Base-by-base conservation (phyloP, 2,113 vertebrate species). In the Nesogale talazaci region DNA sequence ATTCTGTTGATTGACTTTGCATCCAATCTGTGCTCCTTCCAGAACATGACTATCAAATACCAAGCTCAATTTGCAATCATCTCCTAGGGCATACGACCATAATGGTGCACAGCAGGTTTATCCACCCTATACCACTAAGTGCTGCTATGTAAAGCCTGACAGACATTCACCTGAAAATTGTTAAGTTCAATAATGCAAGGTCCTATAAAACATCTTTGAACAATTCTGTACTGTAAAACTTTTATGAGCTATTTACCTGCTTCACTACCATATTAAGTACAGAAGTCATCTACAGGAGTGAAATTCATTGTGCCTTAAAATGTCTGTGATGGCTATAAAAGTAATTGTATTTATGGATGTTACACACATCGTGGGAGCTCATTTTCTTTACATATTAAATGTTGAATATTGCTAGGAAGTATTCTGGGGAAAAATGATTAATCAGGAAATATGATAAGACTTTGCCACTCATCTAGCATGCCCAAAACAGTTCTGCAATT, bases 321-420 rank as follows among this genome's bases (percentile, higher is more conserved):
- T 92, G 29, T 83, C 75, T 61, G 27, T n/a, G 69, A 77, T 14
- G 25, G 16, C 83, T 90, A 6, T 92, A 61, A 90, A 93, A 92
- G 29, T 76, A 87, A 63, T n/a, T 80, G 20, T 91, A 59, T 81
- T 95, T 88, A 80, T 86, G 52, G 86, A 92, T 59, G 27, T 57
- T 19, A 25, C 6, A 52, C 12, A n/a, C 16, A 5, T 78, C 70
- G 72, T 56, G 31, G 70, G 34, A 78, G 77, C 69, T 89, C 46
- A 40, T 83, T 79, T 31, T 86, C 59, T 90, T 88, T 92, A 42
- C 9, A 67, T 42, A 67, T 79, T 25, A 40, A 86, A 76, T 16
- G 42, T 59, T 85, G 63, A 76, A 52, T 89, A 79, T 56, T 89
- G 11, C 23, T 87, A 93, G 89, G 19, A 72, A 77, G 31, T 38